phyloP scores from a whole-genome alignment of 2,888 invertebrate species.

The Cephonodes hylas region DNA sequence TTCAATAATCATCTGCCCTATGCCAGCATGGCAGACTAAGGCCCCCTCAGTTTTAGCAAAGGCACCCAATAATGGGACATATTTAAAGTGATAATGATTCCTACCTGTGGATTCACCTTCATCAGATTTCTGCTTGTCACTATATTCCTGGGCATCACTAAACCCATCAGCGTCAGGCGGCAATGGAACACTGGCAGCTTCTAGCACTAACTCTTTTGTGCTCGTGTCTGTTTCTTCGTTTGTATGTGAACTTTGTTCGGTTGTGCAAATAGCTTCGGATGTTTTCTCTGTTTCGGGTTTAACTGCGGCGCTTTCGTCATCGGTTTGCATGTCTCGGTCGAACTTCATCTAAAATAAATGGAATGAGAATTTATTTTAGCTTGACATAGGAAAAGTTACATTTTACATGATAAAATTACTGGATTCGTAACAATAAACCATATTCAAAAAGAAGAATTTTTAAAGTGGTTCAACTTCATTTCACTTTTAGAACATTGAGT shows the following conservation, averaged over 20 bases:
- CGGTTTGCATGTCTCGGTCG: constrained; percentile 60
- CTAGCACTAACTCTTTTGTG: not conserved
- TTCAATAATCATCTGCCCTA: too few species aligned
- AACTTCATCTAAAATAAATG: too few species aligned
- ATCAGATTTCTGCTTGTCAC: not conserved
- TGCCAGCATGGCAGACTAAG: too few species aligned
- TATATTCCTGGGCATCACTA: not conserved
- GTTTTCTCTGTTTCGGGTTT: constrained; percentile 43
- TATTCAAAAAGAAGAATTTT: too few species aligned
- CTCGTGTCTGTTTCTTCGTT: constrained; percentile 14
- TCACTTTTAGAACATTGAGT: too few species aligned
- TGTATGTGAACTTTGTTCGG: not conserved
- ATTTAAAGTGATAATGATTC: too few species aligned
- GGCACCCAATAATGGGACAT: too few species aligned
- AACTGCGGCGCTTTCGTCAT: constrained; percentile 48
- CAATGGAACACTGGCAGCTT: not conserved
- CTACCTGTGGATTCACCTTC: constrained; percentile 33
- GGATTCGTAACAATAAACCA: too few species aligned
- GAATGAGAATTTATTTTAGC: constrained; percentile 23
- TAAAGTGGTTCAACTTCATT: too few species aligned
- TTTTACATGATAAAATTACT: too few species aligned
- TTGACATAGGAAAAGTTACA: not conserved
- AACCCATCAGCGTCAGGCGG: not conserved
- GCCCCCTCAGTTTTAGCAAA: too few species aligned
- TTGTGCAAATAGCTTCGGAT: constrained; percentile 10